phyloP scores from a whole-genome alignment of 2,797 vertebrate species.

The Fistularia tabacaria region DNA sequence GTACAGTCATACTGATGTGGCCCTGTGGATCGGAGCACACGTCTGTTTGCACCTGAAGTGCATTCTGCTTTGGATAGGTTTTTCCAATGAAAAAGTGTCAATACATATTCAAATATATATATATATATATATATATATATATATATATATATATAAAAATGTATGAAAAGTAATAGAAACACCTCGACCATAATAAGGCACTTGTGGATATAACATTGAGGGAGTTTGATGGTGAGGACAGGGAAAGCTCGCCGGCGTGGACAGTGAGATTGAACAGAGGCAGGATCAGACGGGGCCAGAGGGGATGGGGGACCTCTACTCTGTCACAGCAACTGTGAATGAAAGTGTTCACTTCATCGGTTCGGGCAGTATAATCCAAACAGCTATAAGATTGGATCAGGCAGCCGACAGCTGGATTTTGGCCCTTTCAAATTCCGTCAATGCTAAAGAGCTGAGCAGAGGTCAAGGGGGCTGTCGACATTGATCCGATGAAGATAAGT shows the following conservation, averaged over 20 bases:
- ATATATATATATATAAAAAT: too few relatives aligned
- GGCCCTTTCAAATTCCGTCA: slow-evolving; percentile 48
- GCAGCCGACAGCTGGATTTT: slow-evolving; percentile 43
- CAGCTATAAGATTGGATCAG: slow-evolving; percentile 61
- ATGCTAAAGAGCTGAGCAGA: slow-evolving; percentile 37
- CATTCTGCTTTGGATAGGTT: too few relatives aligned
- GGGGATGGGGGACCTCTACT: slow-evolving; percentile 2
- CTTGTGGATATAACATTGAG: too few relatives aligned
- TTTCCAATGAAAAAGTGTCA: too few relatives aligned
- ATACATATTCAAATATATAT: too few relatives aligned
- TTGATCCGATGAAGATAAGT: slow-evolving; percentile 45
- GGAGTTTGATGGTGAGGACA: neutral
- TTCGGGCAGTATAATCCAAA: slow-evolving; percentile 50
- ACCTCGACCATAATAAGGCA: too few relatives aligned
- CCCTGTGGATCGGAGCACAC: too few relatives aligned
- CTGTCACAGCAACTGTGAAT: slow-evolving; percentile 27
- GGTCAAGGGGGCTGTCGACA: slow-evolving; percentile 26
- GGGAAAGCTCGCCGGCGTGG: slow-evolving; percentile 8
- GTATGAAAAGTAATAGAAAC: too few relatives aligned
- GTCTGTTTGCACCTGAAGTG: too few relatives aligned
- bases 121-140: too few relatives aligned
- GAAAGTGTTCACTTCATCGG: slow-evolving; percentile 16
- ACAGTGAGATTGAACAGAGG: slow-evolving; percentile 12
- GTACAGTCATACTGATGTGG: too few relatives aligned
- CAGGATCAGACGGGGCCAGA: slow-evolving; percentile 5